phyloP scores from a whole-genome alignment of 23 tunicate genomes.

The Trididemnum nubilum region DNA sequence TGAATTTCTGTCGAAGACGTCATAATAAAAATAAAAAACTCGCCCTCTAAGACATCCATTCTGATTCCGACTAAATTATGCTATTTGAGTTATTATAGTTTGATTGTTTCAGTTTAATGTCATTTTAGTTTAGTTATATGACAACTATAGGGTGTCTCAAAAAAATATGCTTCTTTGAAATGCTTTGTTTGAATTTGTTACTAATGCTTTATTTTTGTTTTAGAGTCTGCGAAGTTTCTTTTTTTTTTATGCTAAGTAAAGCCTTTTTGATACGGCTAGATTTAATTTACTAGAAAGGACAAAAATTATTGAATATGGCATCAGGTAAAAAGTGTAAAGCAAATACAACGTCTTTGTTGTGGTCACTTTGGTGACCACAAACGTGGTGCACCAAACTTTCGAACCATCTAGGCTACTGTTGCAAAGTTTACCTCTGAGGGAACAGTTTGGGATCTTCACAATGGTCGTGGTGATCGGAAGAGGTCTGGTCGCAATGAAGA shows the following conservation, averaged over 20 bases:
- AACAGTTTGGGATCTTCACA: conserved; percentile 2
- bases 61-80: no score
- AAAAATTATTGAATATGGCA: not conserved
- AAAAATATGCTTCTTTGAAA: not conserved
- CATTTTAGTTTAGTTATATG: no score
- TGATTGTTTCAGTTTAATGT: no score
- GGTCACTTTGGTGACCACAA: not conserved
- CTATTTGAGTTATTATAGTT: no score
- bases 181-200: not conserved
- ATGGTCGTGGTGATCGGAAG: not conserved
- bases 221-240: not conserved
- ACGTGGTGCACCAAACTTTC: not conserved
- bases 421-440: conserved; percentile 1
- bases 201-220: not conserved
- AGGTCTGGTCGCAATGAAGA: not conserved
- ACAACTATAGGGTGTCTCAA: conserved; percentile 1
- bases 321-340: not conserved
- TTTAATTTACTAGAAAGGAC: not conserved
- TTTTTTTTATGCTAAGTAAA: not conserved
- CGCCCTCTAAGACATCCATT: no score
- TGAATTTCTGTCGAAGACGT: no score
- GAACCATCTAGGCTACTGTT: not conserved
- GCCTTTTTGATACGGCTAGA: not conserved
- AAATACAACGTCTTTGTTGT: not conserved
- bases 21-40: no score